phyloP scores from a whole-genome alignment of 1,140 invertebrate species.

The Hestina assimilis region DNA sequence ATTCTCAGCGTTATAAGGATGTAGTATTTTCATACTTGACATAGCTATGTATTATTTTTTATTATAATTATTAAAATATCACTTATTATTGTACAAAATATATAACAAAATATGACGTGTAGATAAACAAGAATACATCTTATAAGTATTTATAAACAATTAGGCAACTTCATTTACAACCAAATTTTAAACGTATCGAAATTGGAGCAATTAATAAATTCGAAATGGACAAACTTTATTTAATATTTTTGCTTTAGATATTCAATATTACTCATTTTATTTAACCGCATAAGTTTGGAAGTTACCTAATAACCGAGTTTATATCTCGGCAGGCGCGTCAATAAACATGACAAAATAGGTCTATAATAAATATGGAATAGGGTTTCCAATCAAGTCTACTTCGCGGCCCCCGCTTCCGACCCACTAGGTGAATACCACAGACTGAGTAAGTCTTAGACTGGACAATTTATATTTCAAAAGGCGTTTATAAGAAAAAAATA shows the following conservation, averaged over 20 bases:
- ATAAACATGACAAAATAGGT: slow-evolving; percentile 74
- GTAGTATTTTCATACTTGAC: too few relatives aligned
- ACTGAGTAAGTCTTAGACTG: slow-evolving; percentile 31
- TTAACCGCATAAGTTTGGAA: slow-evolving; percentile 27
- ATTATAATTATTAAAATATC: too few relatives aligned
- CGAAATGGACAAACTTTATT: not conserved
- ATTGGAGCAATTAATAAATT: not conserved
- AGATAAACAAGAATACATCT: too few relatives aligned
- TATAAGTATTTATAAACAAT: not conserved
- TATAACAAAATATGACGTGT: too few relatives aligned
- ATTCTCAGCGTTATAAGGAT: too few relatives aligned
- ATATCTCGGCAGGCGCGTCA: slow-evolving; percentile 53
- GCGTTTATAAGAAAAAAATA: not conserved
- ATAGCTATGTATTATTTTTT: not conserved
- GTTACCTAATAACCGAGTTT: slow-evolving; percentile 42
- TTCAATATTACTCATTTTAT: slow-evolving; percentile 12
- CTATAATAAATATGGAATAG: slow-evolving; percentile 77
- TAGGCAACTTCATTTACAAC: not conserved
- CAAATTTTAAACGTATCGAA: not conserved
- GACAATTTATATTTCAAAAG: not conserved
- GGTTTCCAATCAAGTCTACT: slow-evolving; percentile 74
- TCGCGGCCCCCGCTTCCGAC: slow-evolving; percentile 49
- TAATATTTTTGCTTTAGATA: not conserved
- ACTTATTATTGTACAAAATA: too few relatives aligned
- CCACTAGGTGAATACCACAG: slow-evolving; percentile 35